Evolutionary conservation across 2,113 vertebrate species (phyloP).

Genomic region (Tragelaphus buxtoni): DNA sequence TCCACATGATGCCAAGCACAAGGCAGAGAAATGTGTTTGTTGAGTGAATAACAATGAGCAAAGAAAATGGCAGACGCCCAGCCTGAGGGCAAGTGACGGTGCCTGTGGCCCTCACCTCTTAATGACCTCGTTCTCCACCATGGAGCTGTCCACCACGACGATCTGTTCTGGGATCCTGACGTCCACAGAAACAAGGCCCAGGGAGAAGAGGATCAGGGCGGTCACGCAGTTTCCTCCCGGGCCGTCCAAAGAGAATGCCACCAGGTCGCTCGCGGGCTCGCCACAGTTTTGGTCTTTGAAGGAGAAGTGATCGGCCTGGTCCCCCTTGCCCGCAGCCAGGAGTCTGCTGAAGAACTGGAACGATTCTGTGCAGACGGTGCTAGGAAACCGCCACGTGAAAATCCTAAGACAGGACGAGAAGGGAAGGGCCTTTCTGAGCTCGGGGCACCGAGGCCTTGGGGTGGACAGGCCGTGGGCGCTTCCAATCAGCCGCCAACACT

Average conservation of each 20-base stretch:
- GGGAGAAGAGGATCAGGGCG: conserved; percentile 86
- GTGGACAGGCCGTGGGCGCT: fast-evolving
- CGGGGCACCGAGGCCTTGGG: fast-evolving
- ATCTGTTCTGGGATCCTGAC: conserved; percentile 93
- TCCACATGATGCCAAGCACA: too few species aligned
- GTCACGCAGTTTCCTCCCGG: conserved; percentile 89
- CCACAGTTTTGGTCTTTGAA: conserved; percentile 81
- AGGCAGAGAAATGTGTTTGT: not conserved
- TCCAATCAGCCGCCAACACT: fast-evolving
- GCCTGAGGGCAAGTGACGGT: fast-evolving
- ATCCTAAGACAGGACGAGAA: conserved; percentile 77
- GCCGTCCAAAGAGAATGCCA: conserved; percentile 86
- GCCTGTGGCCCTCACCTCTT: conserved; percentile 45
- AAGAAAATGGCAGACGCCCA: fast-evolving
- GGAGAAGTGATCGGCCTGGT: conserved; percentile 75
- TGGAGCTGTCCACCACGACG: conserved; percentile 92
- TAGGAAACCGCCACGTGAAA: conserved; percentile 93
- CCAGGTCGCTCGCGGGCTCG: conserved; percentile 73
- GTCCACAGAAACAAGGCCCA: conserved; percentile 88
- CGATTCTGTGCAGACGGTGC: conserved; percentile 85
- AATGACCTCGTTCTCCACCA: conserved; percentile 90
- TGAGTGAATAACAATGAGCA: not conserved
- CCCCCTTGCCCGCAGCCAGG: conserved; percentile 69
- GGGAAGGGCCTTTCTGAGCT: not conserved
- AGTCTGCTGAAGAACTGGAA: conserved; percentile 86